Base-by-base conservation (phyloP, 2,888 invertebrate genomes). In the Eulithis testata region DNA sequence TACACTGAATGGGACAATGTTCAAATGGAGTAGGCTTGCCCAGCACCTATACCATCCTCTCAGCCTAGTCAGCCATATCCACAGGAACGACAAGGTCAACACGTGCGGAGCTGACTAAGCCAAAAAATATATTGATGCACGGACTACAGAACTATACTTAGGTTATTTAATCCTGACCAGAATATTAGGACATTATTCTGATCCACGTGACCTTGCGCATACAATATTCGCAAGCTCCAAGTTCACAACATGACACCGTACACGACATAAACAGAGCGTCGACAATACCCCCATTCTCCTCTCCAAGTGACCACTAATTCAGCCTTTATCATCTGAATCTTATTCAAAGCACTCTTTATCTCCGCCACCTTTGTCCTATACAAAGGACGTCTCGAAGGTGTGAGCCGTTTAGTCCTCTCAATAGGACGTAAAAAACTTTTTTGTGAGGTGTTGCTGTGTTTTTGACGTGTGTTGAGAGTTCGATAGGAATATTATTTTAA, bases 361-460 rank as follows among this genome's bases (percentile, higher is more conserved):
- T 77, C 61, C 21, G 66, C 60, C 75, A 63, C 73, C 75, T 76
- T 84, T 82, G 75, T 82, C 72, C 43, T 47, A 51, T 73, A 84
- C 83, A 84, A 84, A 76, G 73, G 75, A 52, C 75, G 72, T 83
- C 77, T 77, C 74, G 77, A 65, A 84, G 84, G 85, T 84, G 85
- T 84, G 84, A 83, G 80, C 68, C 70, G 69, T 70, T 69, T 73
- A 71, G 67, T 61, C 65, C 60, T 67, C 61, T 67, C 65, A 62
- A 69, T 68, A 61, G 65, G 60, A 66, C 50, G 64, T 70, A 71
- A 69, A 63, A 63, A 68, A 58, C 60, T 63, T 72, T 72, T 68
- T 72, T 71, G 70, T 74, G 73, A 76, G 76, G 78, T 78, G 78
- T 78, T 74, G 73, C 66, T 72, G 70, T 71, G 71, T 73, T 72